Conservation (phyloP, 2,888 invertebrate species). For the Sinelater perroti region DNA sequence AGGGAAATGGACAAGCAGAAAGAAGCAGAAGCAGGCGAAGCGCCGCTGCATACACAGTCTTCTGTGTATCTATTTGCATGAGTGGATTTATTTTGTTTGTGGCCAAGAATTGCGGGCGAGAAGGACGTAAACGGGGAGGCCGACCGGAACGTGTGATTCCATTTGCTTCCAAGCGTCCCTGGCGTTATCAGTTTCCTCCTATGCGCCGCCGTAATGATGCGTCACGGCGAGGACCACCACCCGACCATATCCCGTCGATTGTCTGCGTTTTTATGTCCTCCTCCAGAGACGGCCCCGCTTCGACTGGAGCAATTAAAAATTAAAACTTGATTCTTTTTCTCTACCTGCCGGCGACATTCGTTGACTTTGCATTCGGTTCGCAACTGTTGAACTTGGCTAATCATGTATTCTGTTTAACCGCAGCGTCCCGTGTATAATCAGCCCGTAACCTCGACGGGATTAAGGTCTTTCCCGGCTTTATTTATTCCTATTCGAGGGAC, state of each 20-base stretch:
- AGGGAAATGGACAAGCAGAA: conserved; percentile 54
- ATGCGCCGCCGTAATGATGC: conserved; percentile 35
- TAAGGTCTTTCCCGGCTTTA: conserved; percentile 37
- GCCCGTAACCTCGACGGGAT: conserved; percentile 39
- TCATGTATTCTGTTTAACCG: conserved; percentile 50
- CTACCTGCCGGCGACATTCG: conserved; percentile 45
- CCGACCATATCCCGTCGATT: conserved; percentile 41
- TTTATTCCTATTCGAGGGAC: conserved; percentile 34
- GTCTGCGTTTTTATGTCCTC: conserved; percentile 46
- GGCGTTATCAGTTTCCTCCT: conserved; percentile 48
- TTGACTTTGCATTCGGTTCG: conserved; percentile 48
- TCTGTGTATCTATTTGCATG: conserved; percentile 56
- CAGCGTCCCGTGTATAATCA: conserved; percentile 42
- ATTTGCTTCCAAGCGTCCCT: conserved; percentile 51
- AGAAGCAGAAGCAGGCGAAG: conserved; percentile 41
- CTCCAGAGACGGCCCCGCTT: conserved; percentile 42
- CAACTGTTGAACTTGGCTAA: conserved; percentile 49
- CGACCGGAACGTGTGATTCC: conserved; percentile 54
- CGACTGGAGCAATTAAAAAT: conserved; percentile 50
- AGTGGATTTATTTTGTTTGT: conserved; percentile 57
- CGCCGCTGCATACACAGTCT: conserved; percentile 41
- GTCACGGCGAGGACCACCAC: conserved; percentile 12
- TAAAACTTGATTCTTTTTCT: conserved; percentile 53
- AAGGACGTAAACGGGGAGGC: conserved; percentile 38
- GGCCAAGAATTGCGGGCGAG: conserved; percentile 49